A percentile compares a stretch with the other conserved stretches of the same genome.
Conservation (phyloP, 2,797 vertebrate species). For the Sebastes jordani region DNA sequence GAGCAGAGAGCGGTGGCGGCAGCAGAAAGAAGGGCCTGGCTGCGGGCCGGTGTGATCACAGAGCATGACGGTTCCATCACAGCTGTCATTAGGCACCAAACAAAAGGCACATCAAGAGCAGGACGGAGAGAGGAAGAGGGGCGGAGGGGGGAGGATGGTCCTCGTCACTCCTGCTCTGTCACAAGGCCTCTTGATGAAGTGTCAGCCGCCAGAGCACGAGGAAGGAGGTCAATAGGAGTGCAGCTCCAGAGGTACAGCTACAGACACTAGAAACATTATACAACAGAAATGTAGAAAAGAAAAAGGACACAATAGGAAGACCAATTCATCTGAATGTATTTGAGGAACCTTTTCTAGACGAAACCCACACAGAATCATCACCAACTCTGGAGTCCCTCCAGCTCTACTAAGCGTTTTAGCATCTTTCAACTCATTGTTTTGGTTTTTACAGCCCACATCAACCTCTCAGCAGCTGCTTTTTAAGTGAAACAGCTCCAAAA, state of each 20-base stretch:
- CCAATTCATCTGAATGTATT: not conserved
- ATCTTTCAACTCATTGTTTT: not conserved
- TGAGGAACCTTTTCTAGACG: not conserved
- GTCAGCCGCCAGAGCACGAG: constrained; percentile 44
- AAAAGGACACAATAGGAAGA: not conserved
- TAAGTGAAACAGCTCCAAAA: not conserved
- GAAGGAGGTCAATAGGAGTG: constrained; percentile 47
- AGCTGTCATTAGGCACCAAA: constrained; percentile 75
- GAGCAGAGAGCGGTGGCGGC: constrained; percentile 6
- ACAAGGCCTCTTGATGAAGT: constrained; percentile 67
- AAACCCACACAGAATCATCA: not conserved
- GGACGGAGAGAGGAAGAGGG: constrained; percentile 42
- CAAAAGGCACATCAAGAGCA: constrained; percentile 64
- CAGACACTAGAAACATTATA: not conserved
- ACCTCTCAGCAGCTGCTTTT: not conserved
- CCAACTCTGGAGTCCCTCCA: not conserved
- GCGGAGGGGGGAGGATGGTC: constrained; percentile 28
- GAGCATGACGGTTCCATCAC: constrained; percentile 82
- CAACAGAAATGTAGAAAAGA: not conserved
- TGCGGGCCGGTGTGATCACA: constrained; percentile 66
- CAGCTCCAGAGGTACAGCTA: constrained; percentile 27
- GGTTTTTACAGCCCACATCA: not conserved
- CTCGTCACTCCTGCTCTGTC: constrained; percentile 59
- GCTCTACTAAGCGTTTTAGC: not conserved
- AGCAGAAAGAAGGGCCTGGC: constrained; percentile 35